A percentile compares a stretch with the other conserved stretches of the same genome.
These are phyloP conservation scores for Drosophila macrospina DNA, from an alignment of 2,888 invertebrate genomes.

Conservation along the genomic window DNA sequence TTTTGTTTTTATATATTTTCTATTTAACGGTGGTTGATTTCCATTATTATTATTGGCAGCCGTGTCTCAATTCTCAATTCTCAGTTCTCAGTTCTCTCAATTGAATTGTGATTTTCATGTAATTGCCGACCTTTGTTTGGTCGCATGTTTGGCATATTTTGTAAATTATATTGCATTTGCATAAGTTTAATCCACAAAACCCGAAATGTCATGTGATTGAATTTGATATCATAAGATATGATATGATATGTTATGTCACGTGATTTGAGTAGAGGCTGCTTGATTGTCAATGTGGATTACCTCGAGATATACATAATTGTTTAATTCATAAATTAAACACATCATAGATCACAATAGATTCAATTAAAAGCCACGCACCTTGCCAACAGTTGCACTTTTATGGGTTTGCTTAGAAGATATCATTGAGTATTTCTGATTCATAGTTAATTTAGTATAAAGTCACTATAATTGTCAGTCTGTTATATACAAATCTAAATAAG, in stretches of 20 bases:
- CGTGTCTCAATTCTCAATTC: constrained; percentile 32
- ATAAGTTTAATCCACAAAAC: constrained; percentile 32
- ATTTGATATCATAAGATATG: constrained; percentile 8
- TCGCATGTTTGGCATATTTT: constrained; percentile 69
- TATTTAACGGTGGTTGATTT: constrained; percentile 65
- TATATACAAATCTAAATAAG: too few species aligned
- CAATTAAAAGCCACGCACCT: constrained; percentile 14
- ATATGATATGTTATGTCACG: constrained; percentile 26
- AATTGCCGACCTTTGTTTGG: constrained; percentile 74
- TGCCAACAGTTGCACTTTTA: too few species aligned
- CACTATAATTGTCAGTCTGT: too few species aligned
- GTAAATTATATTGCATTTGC: constrained; percentile 64
- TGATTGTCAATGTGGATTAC: constrained; percentile 7
- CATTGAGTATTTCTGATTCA: too few species aligned
- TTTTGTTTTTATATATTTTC: constrained; percentile 29
- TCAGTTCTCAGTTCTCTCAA: constrained; percentile 34
- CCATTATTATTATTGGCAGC: constrained; percentile 57
- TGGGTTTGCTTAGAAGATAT: too few species aligned
- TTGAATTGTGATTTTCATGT: constrained; percentile 63
- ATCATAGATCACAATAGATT: background rate
- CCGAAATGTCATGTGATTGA: constrained; percentile 11
- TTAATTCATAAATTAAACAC: constrained; percentile 6
- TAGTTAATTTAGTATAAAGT: too few species aligned
- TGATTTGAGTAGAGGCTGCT: constrained; percentile 8
- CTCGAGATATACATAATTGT: constrained; percentile 5